Evolutionary conservation across 2,797 vertebrate species (phyloP).

Genomic region (Pogoniulus pusillus): DNA sequence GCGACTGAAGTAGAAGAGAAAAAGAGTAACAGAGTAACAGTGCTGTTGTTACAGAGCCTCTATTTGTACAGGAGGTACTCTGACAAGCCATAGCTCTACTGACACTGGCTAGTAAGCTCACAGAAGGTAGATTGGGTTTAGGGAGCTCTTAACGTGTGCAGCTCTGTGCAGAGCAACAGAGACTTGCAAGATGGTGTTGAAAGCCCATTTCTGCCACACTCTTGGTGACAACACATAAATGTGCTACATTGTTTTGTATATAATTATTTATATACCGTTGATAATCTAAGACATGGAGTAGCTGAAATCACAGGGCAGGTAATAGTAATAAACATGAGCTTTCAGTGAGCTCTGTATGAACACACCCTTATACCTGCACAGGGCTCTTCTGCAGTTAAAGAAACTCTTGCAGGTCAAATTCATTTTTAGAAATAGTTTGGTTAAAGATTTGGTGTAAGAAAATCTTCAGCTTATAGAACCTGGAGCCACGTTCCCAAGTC

Average conservation of each 20-base stretch:
- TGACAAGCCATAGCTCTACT: neutral
- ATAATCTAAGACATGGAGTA: neutral
- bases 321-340: neutral
- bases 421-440: neutral
- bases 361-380: neutral
- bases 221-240: neutral
- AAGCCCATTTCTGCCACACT: neutral
- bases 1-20: slow-evolving; percentile 77
- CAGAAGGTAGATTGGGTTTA: neutral
- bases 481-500: neutral
- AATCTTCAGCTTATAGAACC: neutral
- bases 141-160: neutral
- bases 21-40: neutral
- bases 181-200: neutral
- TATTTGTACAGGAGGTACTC: neutral
- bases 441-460: slow-evolving; percentile 1
- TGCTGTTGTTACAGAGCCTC: neutral
- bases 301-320: neutral
- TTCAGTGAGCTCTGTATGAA: neutral
- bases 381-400: neutral
- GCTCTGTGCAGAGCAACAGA: neutral
- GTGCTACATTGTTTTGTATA: neutral
- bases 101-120: neutral
- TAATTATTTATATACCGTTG: neutral
- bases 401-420: neutral